phyloP scores from a whole-genome alignment of 2,797 vertebrate species.

The Muscicapa comitata region DNA sequence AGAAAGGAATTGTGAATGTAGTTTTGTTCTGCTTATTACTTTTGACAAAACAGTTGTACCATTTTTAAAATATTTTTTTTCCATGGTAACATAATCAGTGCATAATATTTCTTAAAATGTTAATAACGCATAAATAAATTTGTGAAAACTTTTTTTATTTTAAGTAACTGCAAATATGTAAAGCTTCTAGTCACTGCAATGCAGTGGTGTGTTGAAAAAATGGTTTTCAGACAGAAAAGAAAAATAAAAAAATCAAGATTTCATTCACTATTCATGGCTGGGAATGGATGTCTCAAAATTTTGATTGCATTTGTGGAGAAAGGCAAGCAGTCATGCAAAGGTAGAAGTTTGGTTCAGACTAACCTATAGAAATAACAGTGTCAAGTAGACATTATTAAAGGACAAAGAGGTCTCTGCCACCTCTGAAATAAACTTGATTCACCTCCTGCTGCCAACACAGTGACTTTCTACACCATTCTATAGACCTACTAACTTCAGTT shows the following conservation, averaged over 20 bases:
- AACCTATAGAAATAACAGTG: background rate
- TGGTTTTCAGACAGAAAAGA: background rate
- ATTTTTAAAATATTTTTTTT: background rate
- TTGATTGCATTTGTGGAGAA: background rate
- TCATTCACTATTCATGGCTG: background rate
- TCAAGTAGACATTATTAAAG: background rate
- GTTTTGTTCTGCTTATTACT: background rate
- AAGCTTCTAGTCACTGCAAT: background rate
- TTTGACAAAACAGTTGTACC: fast-evolving
- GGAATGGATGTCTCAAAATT: background rate
- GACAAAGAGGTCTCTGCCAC: background rate
- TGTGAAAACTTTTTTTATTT: background rate
- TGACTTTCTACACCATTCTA: background rate
- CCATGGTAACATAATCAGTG: background rate
- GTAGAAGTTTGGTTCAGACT: background rate
- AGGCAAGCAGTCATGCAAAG: background rate
- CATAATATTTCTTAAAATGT: background rate
- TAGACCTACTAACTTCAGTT: background rate
- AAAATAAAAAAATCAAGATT: background rate
- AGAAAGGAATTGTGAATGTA: background rate
- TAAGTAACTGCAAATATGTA: background rate
- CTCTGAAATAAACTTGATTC: background rate
- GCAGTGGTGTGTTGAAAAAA: background rate
- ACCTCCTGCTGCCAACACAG: background rate
- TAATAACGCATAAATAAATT: background rate